Percentiles rank a stretch among this genome's conserved stretches.
phyloP scores from a whole-genome alignment of 2,113 vertebrate genomes.

The Pseudonaja textilis region DNA sequence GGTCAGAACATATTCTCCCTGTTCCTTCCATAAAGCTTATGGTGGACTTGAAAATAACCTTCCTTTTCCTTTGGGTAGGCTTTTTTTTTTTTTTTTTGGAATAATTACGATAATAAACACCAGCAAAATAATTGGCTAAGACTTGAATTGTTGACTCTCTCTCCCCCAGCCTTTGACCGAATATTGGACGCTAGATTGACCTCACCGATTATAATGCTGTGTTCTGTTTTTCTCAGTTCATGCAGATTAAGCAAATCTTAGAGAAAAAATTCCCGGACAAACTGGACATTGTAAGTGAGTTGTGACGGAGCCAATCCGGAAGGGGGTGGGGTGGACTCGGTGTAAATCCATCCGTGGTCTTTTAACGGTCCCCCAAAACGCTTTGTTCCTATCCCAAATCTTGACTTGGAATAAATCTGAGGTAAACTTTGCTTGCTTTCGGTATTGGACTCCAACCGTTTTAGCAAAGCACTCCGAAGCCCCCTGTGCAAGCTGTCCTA shows the following conservation, averaged over 20 bases:
- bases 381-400: background rate
- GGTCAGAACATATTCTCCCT: background rate
- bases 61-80: background rate
- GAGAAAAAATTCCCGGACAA: constrained; percentile 2
- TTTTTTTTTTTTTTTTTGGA: background rate
- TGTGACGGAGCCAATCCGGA: too few species aligned
- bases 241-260: background rate
- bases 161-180: too few species aligned
- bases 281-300: constrained; percentile 11
- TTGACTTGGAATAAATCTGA: background rate
- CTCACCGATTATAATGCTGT: background rate
- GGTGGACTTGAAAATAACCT: background rate
- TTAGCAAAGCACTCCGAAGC: background rate
- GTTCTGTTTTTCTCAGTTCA: background rate
- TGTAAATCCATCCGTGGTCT: background rate
- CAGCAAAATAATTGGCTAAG: background rate
- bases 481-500: background rate
- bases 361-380: background rate
- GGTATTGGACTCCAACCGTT: background rate
- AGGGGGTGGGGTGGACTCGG: too few species aligned
- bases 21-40: background rate
- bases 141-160: too few species aligned
- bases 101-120: background rate
- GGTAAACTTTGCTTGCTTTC: background rate
- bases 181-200: background rate